A percentile compares a stretch with the other conserved stretches of the same genome.
Conservation (phyloP, 2,888 invertebrate genomes). For the Incurvaria masculella region DNA sequence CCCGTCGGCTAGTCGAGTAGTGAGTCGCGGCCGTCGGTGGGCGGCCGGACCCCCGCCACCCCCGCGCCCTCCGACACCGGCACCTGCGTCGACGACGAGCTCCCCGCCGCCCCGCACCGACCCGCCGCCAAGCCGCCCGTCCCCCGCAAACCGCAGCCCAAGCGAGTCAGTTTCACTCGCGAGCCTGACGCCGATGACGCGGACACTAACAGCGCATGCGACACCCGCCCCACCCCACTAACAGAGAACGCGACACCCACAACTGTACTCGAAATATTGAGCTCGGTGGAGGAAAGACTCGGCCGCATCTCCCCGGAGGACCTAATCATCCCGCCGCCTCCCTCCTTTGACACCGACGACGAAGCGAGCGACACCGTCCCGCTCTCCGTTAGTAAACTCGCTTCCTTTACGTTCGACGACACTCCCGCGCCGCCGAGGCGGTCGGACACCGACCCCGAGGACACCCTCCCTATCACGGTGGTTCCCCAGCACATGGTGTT, state of each 20-base stretch:
- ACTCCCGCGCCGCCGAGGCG: constrained; percentile 25
- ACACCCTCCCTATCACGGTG: constrained; percentile 29
- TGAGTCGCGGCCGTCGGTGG: constrained; percentile 2
- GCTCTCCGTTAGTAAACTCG: neutral
- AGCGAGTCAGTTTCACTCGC: constrained; percentile 51
- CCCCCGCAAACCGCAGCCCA: constrained; percentile 46
- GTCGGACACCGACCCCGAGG: neutral
- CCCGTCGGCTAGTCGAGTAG: neutral
- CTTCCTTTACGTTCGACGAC: constrained; percentile 14
- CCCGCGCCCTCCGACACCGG: constrained; percentile 15
- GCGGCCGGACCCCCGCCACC: constrained; percentile 18
- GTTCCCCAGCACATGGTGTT: constrained; percentile 40
- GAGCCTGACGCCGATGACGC: neutral
- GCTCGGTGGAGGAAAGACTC: constrained; percentile 24
- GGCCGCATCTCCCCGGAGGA: constrained; percentile 39
- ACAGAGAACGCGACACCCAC: constrained; percentile 31
- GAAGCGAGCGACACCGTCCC: constrained; percentile 24
- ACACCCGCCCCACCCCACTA: constrained; percentile 39
- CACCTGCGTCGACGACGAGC: constrained; percentile 24
- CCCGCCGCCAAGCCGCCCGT: constrained; percentile 38
- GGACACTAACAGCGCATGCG: constrained; percentile 48
- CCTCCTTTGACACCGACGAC: constrained; percentile 41
- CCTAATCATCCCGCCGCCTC: constrained; percentile 50
- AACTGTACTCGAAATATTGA: constrained; percentile 31
- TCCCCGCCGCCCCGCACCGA: constrained; percentile 19